These are phyloP conservation scores for Okamejei kenojei DNA, from an alignment of 2,797 vertebrate genomes.

Conservation along the genomic window DNA sequence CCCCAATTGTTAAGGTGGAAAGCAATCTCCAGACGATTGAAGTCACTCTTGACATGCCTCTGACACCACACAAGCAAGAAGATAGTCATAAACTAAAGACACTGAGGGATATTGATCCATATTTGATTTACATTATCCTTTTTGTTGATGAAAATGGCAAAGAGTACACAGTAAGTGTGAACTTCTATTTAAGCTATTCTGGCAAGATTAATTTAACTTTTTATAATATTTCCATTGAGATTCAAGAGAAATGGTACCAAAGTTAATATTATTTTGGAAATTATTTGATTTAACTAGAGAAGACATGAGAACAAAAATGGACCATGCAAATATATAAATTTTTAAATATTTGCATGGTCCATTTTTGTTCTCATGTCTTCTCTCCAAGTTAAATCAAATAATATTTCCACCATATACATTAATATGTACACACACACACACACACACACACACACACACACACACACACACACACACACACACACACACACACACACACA, in stretches of 20 bases:
- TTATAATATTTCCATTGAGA: not conserved
- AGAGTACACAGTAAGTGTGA: not conserved
- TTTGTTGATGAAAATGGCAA: not conserved
- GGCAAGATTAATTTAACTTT: not conserved
- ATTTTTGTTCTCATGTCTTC: not conserved
- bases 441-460: too few relatives aligned
- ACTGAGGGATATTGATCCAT: not conserved
- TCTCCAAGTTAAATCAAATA: not conserved
- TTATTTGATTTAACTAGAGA: too few relatives aligned
- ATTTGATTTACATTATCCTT: not conserved
- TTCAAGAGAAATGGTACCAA: not conserved
- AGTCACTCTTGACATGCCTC: constrained; percentile 4
- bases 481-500: too few relatives aligned
- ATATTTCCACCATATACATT: too few relatives aligned
- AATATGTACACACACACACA: too few relatives aligned
- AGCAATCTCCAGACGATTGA: not conserved
- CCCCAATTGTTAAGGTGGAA: not conserved
- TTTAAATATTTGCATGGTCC: not conserved
- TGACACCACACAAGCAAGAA: not conserved
- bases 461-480: too few relatives aligned
- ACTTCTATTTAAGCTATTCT: not conserved
- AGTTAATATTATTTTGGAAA: not conserved
- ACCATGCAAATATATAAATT: not conserved
- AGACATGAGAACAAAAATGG: too few relatives aligned
- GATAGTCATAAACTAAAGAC: not conserved